These are phyloP conservation scores for Psettodes erumei DNA, from an alignment of 2,113 vertebrate genomes.

Conservation along the genomic window DNA sequence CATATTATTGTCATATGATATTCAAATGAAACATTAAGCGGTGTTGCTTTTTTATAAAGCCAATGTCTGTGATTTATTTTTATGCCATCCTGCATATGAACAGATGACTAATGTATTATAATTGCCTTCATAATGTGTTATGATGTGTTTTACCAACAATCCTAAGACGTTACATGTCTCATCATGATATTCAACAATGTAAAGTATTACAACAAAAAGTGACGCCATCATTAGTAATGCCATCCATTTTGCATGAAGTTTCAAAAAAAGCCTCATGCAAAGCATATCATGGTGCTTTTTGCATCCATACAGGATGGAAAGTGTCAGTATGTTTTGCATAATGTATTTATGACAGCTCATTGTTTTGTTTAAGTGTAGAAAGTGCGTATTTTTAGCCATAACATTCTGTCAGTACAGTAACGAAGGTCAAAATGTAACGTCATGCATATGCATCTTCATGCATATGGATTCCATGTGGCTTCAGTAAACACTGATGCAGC, in stretches of 20 bases:
- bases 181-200: background rate
- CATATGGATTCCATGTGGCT: conserved; percentile 25
- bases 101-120: background rate
- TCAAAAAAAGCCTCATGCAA: background rate
- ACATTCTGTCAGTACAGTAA: conserved; percentile 18
- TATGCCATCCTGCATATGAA: background rate
- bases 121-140: background rate
- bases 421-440: conserved; percentile 30
- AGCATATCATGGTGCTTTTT: background rate
- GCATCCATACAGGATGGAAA: background rate
- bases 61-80: background rate
- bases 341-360: conserved; percentile 18
- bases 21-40: background rate
- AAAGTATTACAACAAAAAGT: too few relatives aligned
- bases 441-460: conserved; percentile 36
- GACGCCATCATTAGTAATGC: background rate
- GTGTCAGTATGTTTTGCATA: conserved; percentile 1
- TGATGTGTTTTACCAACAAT: background rate
- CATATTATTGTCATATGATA: background rate
- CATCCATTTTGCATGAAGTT: background rate
- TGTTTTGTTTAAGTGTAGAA: conserved; percentile 18
- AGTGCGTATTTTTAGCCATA: conserved; percentile 21
- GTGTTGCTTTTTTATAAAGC: background rate
- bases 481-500: conserved; percentile 23
- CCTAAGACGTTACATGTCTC: background rate